Evolutionary conservation across 2,888 invertebrate species (phyloP), one percentile per base, ranked within the genome.

Genomic region (Cryptocephalus primarius): DNA sequence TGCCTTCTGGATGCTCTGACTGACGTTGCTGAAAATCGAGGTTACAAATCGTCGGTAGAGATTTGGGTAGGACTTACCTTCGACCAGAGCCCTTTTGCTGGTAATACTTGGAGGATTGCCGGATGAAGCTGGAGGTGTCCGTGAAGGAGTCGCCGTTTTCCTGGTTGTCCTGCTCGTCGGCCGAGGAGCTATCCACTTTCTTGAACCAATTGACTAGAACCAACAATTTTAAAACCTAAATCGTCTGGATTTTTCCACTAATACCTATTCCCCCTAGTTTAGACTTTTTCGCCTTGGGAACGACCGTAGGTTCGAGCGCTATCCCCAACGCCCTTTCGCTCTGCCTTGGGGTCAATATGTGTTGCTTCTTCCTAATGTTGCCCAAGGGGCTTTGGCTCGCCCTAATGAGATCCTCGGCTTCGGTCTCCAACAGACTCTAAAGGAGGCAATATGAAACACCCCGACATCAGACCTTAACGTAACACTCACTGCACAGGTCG

Each of bases 391-490:
- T 88, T 64, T 88, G 88, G 57, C 85, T 86, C 1, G 79, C 75
- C 54, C 85, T 81, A 12, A 75, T 73, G 50, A 76, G 78, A 55
- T 89, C 89, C 40, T 86, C 86, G 0, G 77, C 75, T 56, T 89
- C 89, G 0, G 88, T 87, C 63, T 89, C 89, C 46, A 88, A 68
- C 3, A 88, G 75, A 66, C 88, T 89, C 88, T 89, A 32, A 53
- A 34, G 33, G 38, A 33, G 45, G 13, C 31, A 43, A 31, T 6
- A 6, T 36, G 12, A 36, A 36, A 36, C 4, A 36, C 2, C n/a
- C 36, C 36, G 4, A 36, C 12, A 36, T 4, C 2, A 45, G 6
- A 36, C 36, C n/a, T 6, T 4, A 2, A 2, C 11, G 12, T 6
- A 36, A 36, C 36, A 36, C 12, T 36, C 71, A 85, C 85, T 45